phyloP scores from a whole-genome alignment of 1,140 invertebrate species.

The Zaprionus ghesquierei region DNA sequence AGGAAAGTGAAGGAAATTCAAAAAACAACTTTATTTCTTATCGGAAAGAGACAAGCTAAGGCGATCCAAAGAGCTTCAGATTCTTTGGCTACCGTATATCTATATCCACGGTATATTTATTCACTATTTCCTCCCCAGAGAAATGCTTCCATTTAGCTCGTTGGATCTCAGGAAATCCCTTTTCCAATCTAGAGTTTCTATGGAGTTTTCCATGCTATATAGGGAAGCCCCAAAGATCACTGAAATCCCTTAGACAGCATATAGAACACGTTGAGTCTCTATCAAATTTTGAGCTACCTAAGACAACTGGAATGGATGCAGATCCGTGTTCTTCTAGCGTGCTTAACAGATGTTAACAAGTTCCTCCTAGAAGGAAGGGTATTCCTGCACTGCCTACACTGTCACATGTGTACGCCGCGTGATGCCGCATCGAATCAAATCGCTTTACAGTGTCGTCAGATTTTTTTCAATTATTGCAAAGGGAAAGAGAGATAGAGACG shows the following conservation, averaged over 20 bases:
- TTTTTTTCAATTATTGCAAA: slow-evolving; percentile 11
- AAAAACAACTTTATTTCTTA: too few relatives aligned
- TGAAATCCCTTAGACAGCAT: too few relatives aligned
- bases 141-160: too few relatives aligned
- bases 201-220: too few relatives aligned
- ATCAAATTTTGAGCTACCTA: neutral
- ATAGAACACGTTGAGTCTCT: neutral
- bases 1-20: neutral
- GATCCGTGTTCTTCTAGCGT: neutral
- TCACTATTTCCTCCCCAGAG: too few relatives aligned
- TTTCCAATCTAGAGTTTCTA: too few relatives aligned
- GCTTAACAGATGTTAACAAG: neutral
- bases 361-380: neutral
- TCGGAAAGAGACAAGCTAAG: too few relatives aligned
- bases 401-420: neutral
- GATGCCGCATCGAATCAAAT: neutral
- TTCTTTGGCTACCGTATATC: too few relatives aligned
- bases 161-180: too few relatives aligned
- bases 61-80: too few relatives aligned
- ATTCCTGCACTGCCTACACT: neutral
- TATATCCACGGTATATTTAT: too few relatives aligned
- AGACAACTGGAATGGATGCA: neutral
- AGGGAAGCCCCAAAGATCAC: too few relatives aligned
- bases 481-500: neutral
- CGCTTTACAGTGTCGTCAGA: neutral